A percentile compares a stretch with the other conserved stretches of the same genome.
Conservation (phyloP, 2,113 vertebrate species). For the Taxidea taxus region DNA sequence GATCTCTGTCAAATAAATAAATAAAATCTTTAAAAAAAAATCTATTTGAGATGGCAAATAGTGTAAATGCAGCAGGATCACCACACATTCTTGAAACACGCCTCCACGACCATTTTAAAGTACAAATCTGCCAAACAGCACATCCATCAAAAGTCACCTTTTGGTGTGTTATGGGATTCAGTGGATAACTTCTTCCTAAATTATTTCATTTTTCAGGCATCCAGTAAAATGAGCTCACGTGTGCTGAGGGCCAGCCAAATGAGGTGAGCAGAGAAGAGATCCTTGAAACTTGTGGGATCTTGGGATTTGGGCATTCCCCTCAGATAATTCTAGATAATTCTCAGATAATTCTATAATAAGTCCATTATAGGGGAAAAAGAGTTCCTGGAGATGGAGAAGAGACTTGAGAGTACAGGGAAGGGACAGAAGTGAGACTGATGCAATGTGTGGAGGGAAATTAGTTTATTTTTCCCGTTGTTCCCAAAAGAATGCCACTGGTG, state of each 20-base stretch:
- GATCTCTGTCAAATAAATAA: no score
- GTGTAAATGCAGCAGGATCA: neutral
- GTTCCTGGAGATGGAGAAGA: neutral
- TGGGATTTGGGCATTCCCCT: neutral
- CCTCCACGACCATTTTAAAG: neutral
- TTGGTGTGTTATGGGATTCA: neutral
- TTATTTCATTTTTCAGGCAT: neutral
- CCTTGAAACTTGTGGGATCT: neutral
- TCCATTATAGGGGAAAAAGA: neutral
- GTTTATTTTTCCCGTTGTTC: slow-evolving; percentile 31
- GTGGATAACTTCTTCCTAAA: neutral
- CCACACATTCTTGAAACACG: no score
- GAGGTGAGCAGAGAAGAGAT: neutral
- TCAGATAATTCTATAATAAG: neutral
- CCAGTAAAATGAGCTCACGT: neutral
- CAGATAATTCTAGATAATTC: neutral
- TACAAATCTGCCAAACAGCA: neutral
- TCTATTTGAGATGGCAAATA: neutral
- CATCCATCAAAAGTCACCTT: neutral
- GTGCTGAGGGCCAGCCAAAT: neutral
- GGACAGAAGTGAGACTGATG: neutral
- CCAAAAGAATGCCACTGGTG: slow-evolving; percentile 15
- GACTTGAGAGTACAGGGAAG: neutral
- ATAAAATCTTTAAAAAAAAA: no score
- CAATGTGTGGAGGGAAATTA: neutral